A percentile compares a stretch with the other conserved stretches of the same genome.
These are phyloP conservation scores for Conus ventricosus DNA, from an alignment of 1,140 invertebrate genomes.

Conservation along the genomic window DNA sequence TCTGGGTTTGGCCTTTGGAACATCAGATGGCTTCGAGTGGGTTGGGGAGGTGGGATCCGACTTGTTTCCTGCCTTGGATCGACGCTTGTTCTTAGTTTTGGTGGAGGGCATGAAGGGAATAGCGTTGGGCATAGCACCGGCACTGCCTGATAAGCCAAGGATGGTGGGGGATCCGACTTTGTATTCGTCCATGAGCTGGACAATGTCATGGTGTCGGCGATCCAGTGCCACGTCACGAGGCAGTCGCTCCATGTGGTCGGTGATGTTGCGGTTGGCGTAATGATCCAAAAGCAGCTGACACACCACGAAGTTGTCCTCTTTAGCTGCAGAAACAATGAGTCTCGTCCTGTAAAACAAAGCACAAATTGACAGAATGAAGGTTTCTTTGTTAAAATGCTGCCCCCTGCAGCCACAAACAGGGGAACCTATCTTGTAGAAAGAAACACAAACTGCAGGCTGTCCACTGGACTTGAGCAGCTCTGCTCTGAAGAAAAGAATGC, in stretches of 20 bases:
- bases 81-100: slow-evolving; percentile 54
- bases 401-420: too few species aligned
- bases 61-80: slow-evolving; percentile 41
- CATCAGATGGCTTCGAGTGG: slow-evolving; percentile 27
- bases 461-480: too few species aligned
- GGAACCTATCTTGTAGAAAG: slow-evolving; percentile 45
- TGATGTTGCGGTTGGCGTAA: slow-evolving; percentile 95
- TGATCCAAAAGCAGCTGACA: slow-evolving; percentile 93
- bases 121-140: slow-evolving; percentile 69
- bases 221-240: slow-evolving; percentile 94
- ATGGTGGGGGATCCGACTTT: slow-evolving; percentile 62
- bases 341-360: slow-evolving; percentile 82
- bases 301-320: slow-evolving; percentile 94
- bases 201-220: slow-evolving; percentile 93
- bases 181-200: slow-evolving; percentile 92
- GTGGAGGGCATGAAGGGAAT: slow-evolving; percentile 51
- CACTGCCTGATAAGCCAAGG: slow-evolving; percentile 50
- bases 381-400: too few species aligned
- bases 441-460: slow-evolving; percentile 13
- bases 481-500: too few species aligned
- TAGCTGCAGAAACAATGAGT: slow-evolving; percentile 94
- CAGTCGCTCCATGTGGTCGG: slow-evolving; percentile 97
- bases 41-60: slow-evolving; percentile 46
- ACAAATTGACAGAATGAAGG: too few species aligned
- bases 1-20: slow-evolving; percentile 43